These are phyloP conservation scores for Entomyzon cyanotis DNA, from an alignment of 2,113 vertebrate genomes.

Conservation along the genomic window DNA sequence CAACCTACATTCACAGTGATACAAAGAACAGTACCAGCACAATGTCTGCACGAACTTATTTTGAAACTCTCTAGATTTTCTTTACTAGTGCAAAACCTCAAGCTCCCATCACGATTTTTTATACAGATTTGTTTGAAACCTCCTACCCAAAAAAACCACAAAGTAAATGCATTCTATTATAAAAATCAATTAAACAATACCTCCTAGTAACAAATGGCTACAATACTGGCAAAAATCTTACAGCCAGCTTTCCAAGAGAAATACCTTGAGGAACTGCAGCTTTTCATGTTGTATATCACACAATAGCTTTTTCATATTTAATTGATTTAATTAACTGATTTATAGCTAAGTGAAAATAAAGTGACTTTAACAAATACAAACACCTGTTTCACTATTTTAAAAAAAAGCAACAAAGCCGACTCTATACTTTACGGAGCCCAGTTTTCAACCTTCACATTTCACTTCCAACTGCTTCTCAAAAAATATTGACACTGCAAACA, in stretches of 20 bases:
- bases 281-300: neutral
- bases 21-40: neutral
- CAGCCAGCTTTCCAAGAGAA: neutral
- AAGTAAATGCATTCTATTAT: neutral
- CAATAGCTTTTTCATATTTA: neutral
- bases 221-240: neutral
- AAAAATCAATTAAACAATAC: neutral
- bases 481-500: neutral
- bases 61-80: neutral
- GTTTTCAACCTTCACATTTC: neutral
- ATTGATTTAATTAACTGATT: neutral
- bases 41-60: neutral
- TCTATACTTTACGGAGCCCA: neutral
- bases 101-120: neutral
- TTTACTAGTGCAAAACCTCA: neutral
- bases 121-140: neutral
- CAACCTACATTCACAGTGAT: neutral
- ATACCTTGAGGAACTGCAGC: neutral
- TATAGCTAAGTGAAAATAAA: neutral
- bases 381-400: neutral
- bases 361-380: neutral
- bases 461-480: neutral
- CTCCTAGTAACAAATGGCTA: neutral
- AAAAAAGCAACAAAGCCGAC: neutral
- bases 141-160: rapidly evolving